Conservation (phyloP, 2,797 vertebrate genomes). For the Heteromormyrus szaboi region DNA sequence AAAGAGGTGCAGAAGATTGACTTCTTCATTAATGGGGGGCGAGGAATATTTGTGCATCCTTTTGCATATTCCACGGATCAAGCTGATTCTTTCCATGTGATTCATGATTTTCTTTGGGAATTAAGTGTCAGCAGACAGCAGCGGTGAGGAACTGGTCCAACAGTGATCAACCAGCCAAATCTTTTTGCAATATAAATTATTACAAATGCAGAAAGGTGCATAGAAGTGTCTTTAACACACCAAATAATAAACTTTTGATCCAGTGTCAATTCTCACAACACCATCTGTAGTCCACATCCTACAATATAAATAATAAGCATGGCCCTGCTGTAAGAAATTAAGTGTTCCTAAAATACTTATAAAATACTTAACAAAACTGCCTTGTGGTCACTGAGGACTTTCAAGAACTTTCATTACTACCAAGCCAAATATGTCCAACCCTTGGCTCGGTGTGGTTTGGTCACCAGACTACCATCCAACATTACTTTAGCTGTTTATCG, state of each 20-base stretch:
- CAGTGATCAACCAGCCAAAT: background rate
- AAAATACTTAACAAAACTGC: background rate
- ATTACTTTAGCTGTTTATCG: conserved; percentile 11
- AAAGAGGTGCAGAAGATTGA: background rate
- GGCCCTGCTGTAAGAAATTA: conserved; percentile 6
- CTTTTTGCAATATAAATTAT: background rate
- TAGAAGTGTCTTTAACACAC: background rate
- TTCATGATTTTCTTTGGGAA: background rate
- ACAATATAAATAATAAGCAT: conserved; percentile 21
- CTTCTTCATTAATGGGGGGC: background rate
- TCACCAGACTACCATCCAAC: background rate
- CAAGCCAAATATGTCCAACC: background rate
- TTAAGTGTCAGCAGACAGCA: background rate
- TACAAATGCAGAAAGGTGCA: background rate
- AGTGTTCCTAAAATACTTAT: background rate
- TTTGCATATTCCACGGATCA: background rate
- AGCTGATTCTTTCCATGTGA: background rate
- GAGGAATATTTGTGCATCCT: background rate
- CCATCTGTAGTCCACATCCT: background rate
- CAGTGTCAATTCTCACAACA: background rate
- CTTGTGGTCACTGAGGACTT: background rate
- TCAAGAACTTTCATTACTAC: background rate
- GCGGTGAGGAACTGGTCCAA: background rate
- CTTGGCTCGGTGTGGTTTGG: background rate
- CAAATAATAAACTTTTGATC: background rate